Evolutionary conservation across 2,888 invertebrate species (phyloP).

Genomic region (Agrotis puta): DNA sequence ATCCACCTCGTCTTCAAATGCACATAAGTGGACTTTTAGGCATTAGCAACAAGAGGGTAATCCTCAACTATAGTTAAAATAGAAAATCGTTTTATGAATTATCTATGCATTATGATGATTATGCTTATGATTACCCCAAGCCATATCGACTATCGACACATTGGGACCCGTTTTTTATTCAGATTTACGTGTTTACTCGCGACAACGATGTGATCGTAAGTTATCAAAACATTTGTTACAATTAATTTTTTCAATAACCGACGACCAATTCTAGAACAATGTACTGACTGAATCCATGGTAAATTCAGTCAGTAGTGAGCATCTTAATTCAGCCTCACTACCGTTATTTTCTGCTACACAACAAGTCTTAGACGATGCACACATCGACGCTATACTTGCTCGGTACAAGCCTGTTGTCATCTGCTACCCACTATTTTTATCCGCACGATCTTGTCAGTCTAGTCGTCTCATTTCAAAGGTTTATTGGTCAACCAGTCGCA

Average conservation of each 20-base stretch:
- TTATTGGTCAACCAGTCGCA: conserved; percentile 59
- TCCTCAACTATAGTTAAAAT: neutral
- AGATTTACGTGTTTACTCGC: too few relatives aligned
- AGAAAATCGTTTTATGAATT: neutral
- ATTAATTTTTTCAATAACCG: too few relatives aligned
- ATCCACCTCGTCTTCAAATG: neutral
- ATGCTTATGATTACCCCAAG: neutral
- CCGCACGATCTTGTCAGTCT: conserved; percentile 51
- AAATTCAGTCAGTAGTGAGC: too few relatives aligned
- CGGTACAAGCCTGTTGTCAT: conserved; percentile 56
- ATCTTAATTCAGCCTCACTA: neutral
- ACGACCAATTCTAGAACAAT: too few relatives aligned
- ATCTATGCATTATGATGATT: neutral
- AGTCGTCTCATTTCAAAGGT: conserved; percentile 60
- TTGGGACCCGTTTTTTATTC: too few relatives aligned
- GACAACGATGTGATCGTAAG: too few relatives aligned
- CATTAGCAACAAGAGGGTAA: neutral
- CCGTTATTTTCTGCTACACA: conserved; percentile 12
- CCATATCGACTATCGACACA: too few relatives aligned
- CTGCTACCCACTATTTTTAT: conserved; percentile 57
- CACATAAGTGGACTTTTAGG: neutral
- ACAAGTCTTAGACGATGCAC: conserved; percentile 39
- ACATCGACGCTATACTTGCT: conserved; percentile 26
- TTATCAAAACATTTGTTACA: too few relatives aligned
- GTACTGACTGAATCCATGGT: too few relatives aligned